These are phyloP conservation scores for Ammodytes marinus DNA, from an alignment of 2,113 vertebrate genomes.

Conservation along the genomic window DNA sequence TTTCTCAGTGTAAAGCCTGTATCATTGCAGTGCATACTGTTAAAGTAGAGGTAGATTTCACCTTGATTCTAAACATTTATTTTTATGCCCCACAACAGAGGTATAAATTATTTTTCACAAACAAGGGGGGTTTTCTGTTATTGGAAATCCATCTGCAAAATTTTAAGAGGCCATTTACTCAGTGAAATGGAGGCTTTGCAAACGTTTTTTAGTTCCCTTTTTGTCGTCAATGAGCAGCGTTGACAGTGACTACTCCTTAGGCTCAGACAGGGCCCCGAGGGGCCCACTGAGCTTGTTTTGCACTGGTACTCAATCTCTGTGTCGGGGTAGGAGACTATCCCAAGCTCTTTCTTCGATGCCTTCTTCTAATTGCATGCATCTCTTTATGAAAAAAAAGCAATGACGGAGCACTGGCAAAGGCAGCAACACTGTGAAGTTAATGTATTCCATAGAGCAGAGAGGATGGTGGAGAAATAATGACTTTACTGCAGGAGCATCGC, in stretches of 20 bases:
- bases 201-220: slow-evolving; percentile 47
- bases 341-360: slow-evolving; percentile 83
- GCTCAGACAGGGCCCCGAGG: slow-evolving; percentile 70
- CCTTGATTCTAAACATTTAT: slow-evolving; percentile 25
- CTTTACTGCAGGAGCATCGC: slow-evolving; percentile 70
- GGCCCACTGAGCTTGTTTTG: slow-evolving; percentile 83
- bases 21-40: slow-evolving; percentile 13
- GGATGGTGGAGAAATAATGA: slow-evolving; percentile 78
- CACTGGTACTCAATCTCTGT: slow-evolving; percentile 80
- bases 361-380: slow-evolving; percentile 88
- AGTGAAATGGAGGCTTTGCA: slow-evolving; percentile 46
- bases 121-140: slow-evolving; percentile 37
- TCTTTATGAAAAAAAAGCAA: slow-evolving; percentile 78
- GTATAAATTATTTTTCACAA: slow-evolving; percentile 47
- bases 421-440: slow-evolving; percentile 79
- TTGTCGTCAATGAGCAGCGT: slow-evolving; percentile 62
- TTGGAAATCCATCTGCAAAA: slow-evolving; percentile 64
- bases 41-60: slow-evolving; percentile 10
- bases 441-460: slow-evolving; percentile 77
- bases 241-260: slow-evolving; percentile 72
- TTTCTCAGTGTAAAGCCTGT: slow-evolving; percentile 9
- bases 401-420: slow-evolving; percentile 82
- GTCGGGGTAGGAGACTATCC: slow-evolving; percentile 84
- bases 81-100: slow-evolving; percentile 25
- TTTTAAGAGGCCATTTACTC: slow-evolving; percentile 62